Percentiles rank a stretch among this genome's conserved stretches.
These are phyloP conservation scores for Geococcyx californianus DNA, from an alignment of 2,113 vertebrate species.

Conservation along the genomic window DNA sequence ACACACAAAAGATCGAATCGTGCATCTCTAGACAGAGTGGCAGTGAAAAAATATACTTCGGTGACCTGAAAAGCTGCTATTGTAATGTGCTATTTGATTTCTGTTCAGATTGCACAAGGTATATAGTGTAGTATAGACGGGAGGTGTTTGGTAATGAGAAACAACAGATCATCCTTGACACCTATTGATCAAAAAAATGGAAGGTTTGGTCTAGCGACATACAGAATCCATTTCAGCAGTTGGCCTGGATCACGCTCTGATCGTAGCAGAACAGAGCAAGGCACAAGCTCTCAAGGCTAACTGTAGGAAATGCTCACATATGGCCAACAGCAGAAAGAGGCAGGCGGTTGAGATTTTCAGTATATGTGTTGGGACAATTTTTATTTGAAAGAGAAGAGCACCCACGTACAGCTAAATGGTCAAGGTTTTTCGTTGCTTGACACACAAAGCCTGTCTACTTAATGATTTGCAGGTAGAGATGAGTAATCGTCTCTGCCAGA, in stretches of 20 bases:
- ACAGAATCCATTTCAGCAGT: background rate
- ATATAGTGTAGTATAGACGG: background rate
- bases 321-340: conserved; percentile 38
- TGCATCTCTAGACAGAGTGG: background rate
- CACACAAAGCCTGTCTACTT: background rate
- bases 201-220: background rate
- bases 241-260: background rate
- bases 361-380: background rate
- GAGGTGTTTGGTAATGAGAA: background rate
- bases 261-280: background rate
- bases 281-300: background rate
- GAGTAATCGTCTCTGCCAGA: background rate
- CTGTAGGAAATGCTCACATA: conserved; percentile 42
- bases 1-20: background rate
- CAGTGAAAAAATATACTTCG: background rate
- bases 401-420: background rate
- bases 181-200: background rate
- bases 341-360: background rate
- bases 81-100: background rate
- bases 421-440: background rate
- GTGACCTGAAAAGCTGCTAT: background rate
- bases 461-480: background rate
- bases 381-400: background rate
- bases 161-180: background rate
- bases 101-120: background rate